phyloP scores from a whole-genome alignment of 2,113 vertebrate genomes.

The Sylvilagus bachmani region DNA sequence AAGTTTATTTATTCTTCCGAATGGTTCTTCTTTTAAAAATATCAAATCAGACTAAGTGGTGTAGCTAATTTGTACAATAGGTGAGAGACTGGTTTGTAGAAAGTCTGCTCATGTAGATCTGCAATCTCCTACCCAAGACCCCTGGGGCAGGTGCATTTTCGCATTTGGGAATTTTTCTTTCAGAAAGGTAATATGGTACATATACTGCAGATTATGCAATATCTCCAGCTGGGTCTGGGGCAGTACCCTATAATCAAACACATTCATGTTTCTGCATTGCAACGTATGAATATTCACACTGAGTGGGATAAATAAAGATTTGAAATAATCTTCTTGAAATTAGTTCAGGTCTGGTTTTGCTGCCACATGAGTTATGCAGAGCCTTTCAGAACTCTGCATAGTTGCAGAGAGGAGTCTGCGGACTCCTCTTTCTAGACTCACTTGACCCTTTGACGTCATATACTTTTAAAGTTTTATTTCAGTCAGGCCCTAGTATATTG shows the following conservation, averaged over 20 bases:
- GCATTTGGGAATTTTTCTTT: constrained; percentile 59
- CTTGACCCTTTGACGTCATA: constrained; percentile 36
- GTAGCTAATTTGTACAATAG: constrained; percentile 22
- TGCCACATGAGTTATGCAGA: constrained; percentile 71
- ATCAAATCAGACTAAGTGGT: constrained; percentile 48
- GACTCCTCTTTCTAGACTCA: constrained; percentile 49
- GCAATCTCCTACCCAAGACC: not conserved
- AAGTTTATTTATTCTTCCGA: constrained; percentile 35
- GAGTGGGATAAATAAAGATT: constrained; percentile 68
- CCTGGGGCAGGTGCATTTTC: constrained; percentile 33
- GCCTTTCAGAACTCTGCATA: constrained; percentile 57
- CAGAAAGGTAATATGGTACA: constrained; percentile 66
- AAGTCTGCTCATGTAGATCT: not conserved
- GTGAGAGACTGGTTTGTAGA: not conserved
- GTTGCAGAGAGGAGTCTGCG: constrained; percentile 54
- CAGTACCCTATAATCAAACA: constrained; percentile 72
- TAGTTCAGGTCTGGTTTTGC: constrained; percentile 74
- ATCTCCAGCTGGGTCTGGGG: constrained; percentile 67
- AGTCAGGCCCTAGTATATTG: constrained; percentile 9
- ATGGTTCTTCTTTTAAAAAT: constrained; percentile 54
- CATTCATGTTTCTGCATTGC: constrained; percentile 70
- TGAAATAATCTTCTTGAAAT: constrained; percentile 73
- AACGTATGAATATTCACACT: constrained; percentile 76
- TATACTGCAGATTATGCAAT: constrained; percentile 45
- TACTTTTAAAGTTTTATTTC: constrained; percentile 59